Percentiles rank a stretch among this genome's conserved stretches.
phyloP scores from a whole-genome alignment of 2,797 vertebrate species.

The Cynodonichthys magdalenae region DNA sequence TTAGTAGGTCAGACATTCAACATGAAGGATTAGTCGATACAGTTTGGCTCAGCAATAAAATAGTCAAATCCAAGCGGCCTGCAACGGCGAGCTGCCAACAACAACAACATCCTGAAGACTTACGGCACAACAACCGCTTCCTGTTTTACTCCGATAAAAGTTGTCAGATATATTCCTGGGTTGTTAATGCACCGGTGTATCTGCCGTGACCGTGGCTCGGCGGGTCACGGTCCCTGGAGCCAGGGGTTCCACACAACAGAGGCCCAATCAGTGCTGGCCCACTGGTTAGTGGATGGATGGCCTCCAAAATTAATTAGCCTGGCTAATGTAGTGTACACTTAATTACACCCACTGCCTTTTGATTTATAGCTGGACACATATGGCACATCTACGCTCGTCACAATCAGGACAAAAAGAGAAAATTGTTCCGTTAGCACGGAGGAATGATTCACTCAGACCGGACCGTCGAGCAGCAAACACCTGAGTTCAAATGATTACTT shows the following conservation, averaged over 20 bases:
- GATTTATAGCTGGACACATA: conserved; percentile 82
- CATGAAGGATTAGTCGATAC: conserved; percentile 56
- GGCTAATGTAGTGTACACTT: conserved; percentile 90
- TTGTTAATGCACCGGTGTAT: conserved; percentile 41
- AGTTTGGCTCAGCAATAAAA: conserved; percentile 52
- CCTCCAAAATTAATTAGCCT: conserved; percentile 84
- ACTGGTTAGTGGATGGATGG: conserved; percentile 84
- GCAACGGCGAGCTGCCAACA: not conserved
- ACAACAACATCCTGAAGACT: no score
- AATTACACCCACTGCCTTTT: conserved; percentile 83
- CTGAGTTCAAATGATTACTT: no score
- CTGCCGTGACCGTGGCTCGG: conserved; percentile 58
- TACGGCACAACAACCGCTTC: not conserved
- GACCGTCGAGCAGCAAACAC: conserved; percentile 18
- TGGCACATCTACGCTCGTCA: conserved; percentile 69
- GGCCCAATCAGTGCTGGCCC: conserved; percentile 83
- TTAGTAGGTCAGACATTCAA: conserved; percentile 39
- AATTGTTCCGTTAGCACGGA: conserved; percentile 50
- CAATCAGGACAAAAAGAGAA: conserved; percentile 57
- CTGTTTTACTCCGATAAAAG: conserved; percentile 6
- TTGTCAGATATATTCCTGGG: conserved; percentile 4
- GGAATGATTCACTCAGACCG: conserved; percentile 53
- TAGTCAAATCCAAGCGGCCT: conserved; percentile 29
- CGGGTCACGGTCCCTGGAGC: conserved; percentile 72
- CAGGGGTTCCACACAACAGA: conserved; percentile 80